These are phyloP conservation scores for Pseudochaenichthys georgianus DNA, from an alignment of 2,797 vertebrate genomes.

Conservation along the genomic window DNA sequence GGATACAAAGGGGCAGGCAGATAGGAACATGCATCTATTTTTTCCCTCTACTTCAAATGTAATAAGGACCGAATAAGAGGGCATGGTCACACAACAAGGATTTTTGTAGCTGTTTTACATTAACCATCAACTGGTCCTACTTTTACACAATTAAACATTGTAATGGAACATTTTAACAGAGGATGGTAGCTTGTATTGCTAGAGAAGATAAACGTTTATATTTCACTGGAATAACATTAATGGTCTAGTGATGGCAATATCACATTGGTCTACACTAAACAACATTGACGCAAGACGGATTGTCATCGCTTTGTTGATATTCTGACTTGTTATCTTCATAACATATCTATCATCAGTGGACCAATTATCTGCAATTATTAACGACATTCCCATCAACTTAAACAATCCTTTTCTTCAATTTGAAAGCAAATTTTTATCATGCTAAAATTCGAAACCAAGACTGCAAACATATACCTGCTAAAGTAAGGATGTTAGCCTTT, in stretches of 20 bases:
- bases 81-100: not conserved
- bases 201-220: not conserved
- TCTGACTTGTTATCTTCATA: no score
- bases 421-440: no score
- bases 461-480: not conserved
- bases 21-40: constrained; percentile 31
- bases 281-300: no score
- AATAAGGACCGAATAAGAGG: constrained; percentile 21
- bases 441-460: no score
- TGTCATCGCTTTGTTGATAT: no score
- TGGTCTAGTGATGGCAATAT: no score
- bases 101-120: not conserved
- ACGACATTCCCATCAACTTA: no score
- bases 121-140: not conserved
- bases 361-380: no score
- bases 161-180: not conserved
- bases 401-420: no score
- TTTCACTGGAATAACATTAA: not conserved
- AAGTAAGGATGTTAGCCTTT: not conserved
- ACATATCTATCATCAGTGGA: no score
- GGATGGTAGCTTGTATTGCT: not conserved
- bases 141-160: not conserved
- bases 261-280: no score
- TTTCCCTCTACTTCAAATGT: constrained; percentile 25
- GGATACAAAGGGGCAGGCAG: constrained; percentile 37